A percentile compares a stretch with the other conserved stretches of the same genome.
Evolutionary conservation across 2,888 invertebrate genomes (phyloP).

Genomic region (Seira musarum): DNA sequence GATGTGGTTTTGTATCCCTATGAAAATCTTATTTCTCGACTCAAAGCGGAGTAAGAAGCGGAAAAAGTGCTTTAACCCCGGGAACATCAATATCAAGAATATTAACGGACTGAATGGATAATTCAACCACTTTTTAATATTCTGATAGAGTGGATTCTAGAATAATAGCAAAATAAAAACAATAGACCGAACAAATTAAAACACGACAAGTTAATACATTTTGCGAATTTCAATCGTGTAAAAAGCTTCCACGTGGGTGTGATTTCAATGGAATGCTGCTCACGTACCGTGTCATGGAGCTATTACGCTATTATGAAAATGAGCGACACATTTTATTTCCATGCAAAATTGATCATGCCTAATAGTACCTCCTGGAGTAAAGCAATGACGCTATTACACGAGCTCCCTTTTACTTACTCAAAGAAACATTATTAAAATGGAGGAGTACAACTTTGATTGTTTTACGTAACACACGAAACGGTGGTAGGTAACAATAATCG

Average conservation of each 20-base stretch:
- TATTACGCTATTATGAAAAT: slow-evolving; percentile 23
- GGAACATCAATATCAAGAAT: slow-evolving; percentile 69
- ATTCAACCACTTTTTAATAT: slow-evolving; percentile 68
- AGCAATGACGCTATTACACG: no score
- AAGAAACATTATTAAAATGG: no score
- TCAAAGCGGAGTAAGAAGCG: slow-evolving; percentile 66
- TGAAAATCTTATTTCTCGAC: slow-evolving; percentile 66
- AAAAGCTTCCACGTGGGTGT: no score
- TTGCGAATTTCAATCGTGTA: no score
- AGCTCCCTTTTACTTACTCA: no score
- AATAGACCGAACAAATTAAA: slow-evolving; percentile 1
- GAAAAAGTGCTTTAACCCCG: slow-evolving; percentile 67
- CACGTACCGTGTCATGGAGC: slow-evolving; percentile 19
- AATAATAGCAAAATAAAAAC: slow-evolving; percentile 20
- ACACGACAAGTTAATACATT: background rate
- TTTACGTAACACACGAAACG: no score
- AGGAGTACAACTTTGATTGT: no score
- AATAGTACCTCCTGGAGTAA: no score
- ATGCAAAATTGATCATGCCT: no score
- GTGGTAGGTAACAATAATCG: no score
- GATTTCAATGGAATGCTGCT: no score
- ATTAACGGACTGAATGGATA: slow-evolving; percentile 68
- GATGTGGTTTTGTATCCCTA: slow-evolving; percentile 65
- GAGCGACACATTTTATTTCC: slow-evolving; percentile 1
- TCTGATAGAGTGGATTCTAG: slow-evolving; percentile 67